phyloP scores from a whole-genome alignment of 2,888 invertebrate genomes.

The Euclidia mi region DNA sequence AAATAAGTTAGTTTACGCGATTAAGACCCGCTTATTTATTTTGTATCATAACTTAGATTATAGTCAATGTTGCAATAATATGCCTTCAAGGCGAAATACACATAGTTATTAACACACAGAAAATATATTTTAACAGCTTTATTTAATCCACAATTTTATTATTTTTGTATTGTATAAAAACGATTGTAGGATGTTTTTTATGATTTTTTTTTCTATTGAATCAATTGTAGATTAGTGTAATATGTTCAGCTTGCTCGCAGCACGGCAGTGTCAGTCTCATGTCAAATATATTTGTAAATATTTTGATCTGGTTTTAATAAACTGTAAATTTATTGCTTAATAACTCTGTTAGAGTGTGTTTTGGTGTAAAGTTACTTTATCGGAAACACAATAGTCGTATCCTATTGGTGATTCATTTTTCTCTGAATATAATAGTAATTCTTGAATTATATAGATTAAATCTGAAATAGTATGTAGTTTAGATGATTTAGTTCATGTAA shows the following conservation, averaged over 20 bases:
- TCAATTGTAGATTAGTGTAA: conserved; percentile 67
- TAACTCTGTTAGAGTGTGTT: conserved; percentile 71
- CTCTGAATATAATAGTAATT: conserved; percentile 32
- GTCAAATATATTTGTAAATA: conserved; percentile 77
- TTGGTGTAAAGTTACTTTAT: conserved; percentile 58
- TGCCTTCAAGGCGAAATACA: conserved; percentile 77
- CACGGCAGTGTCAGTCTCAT: conserved; percentile 58
- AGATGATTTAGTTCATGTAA: conserved; percentile 17
- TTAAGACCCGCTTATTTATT: no score
- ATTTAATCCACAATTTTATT: conserved; percentile 79
- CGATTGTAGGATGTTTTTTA: conserved; percentile 64
- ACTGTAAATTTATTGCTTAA: conserved; percentile 73
- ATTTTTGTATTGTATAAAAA: conserved; percentile 78
- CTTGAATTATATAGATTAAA: conserved; percentile 18
- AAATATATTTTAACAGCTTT: conserved; percentile 71
- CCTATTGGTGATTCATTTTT: conserved; percentile 18
- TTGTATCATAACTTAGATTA: conserved; percentile 75
- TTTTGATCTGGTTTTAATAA: conserved; percentile 80
- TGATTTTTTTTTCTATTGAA: conserved; percentile 67
- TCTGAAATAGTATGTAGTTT: conserved; percentile 25
- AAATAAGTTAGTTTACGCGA: no score
- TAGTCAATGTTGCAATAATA: conserved; percentile 85
- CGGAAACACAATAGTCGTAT: conserved; percentile 8
- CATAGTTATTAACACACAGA: conserved; percentile 58
- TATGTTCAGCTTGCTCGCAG: conserved; percentile 53